phyloP scores from a whole-genome alignment of 2,797 vertebrate genomes.

The Myotis daubentonii region DNA sequence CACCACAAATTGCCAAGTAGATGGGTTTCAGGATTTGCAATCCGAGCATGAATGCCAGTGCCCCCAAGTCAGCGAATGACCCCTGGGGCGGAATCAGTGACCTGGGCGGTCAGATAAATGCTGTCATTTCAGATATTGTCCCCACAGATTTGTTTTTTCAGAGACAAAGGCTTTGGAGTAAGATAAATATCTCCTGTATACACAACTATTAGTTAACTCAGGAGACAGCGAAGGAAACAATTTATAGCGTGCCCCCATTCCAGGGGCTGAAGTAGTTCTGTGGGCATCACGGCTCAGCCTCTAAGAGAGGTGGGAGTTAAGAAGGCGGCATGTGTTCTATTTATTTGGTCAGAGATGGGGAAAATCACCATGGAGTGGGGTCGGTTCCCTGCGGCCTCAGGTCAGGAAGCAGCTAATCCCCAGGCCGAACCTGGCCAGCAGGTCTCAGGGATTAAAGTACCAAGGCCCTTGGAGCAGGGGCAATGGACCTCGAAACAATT shows the following conservation, averaged over 20 bases:
- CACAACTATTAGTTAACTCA: constrained; percentile 34
- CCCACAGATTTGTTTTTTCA: neutral
- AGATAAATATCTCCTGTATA: neutral
- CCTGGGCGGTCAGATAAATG: neutral
- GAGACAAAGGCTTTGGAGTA: constrained; percentile 36
- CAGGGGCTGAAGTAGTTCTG: neutral
- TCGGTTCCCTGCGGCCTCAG: neutral
- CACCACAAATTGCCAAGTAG: neutral
- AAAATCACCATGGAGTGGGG: neutral
- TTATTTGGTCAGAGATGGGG: neutral
- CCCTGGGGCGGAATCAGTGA: neutral
- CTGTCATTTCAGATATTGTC: constrained; percentile 5
- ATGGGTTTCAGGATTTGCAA: neutral
- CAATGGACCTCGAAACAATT: neutral
- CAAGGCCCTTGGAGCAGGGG: neutral
- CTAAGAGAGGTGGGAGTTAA: neutral
- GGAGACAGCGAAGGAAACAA: constrained; percentile 29
- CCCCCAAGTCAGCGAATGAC: neutral
- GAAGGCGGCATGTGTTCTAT: neutral
- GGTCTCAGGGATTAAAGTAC: neutral
- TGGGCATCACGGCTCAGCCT: neutral
- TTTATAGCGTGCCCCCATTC: neutral
- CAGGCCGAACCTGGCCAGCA: neutral
- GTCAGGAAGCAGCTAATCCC: neutral
- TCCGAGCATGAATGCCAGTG: neutral